Conservation (phyloP, 2,113 vertebrate genomes). For the Machaerirhynchus nigripectus region DNA sequence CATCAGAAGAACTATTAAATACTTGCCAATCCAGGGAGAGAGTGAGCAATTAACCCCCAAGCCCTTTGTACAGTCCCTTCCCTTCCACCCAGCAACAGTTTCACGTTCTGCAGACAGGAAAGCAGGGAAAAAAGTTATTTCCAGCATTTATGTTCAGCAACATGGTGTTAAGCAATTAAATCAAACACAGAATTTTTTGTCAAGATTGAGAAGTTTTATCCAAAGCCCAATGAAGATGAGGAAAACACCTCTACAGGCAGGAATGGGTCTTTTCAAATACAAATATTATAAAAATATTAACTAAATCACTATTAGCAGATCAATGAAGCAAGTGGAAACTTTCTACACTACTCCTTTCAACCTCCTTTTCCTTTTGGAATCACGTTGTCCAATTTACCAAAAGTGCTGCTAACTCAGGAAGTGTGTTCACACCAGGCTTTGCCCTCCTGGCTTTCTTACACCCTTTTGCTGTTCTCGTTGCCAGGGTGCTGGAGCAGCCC, state of each 20-base stretch:
- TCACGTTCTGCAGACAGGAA: slow-evolving; percentile 29
- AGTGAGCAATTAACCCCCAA: neutral
- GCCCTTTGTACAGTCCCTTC: neutral
- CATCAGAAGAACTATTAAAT: neutral
- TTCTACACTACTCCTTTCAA: neutral
- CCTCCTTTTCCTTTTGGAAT: neutral
- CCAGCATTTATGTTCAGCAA: slow-evolving; percentile 43
- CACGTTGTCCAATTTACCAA: neutral
- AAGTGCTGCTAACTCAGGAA: neutral
- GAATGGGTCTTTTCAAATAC: neutral
- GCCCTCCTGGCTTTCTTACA: neutral
- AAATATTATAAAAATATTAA: neutral
- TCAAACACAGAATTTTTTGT: neutral
- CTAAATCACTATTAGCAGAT: neutral
- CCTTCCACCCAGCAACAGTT: neutral
- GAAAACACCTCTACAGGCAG: neutral
- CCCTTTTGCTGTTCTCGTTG: neutral
- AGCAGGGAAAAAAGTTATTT: neutral
- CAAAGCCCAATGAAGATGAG: neutral
- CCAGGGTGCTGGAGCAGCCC: neutral
- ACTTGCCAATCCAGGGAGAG: neutral
- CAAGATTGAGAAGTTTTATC: neutral
- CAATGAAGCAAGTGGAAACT: neutral
- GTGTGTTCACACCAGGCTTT: neutral
- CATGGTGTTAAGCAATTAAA: neutral